phyloP scores from a whole-genome alignment of 2,888 invertebrate species.

The Acholoe squamosa region DNA sequence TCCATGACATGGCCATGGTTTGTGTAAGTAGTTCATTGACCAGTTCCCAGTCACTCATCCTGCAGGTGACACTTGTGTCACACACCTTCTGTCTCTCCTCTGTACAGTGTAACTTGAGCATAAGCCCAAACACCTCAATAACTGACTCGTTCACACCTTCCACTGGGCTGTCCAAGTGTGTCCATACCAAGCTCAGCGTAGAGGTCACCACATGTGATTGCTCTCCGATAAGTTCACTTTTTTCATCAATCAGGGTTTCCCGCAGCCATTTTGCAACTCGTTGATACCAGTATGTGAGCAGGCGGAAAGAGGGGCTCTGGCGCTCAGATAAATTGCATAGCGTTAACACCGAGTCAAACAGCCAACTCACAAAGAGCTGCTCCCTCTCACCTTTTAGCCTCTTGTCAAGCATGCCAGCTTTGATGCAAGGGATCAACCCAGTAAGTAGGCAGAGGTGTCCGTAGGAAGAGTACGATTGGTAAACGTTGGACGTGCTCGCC shows the following conservation, averaged over 20 bases:
- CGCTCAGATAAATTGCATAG: conserved; percentile 42
- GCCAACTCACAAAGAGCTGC: conserved; percentile 29
- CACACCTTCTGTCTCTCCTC: neutral
- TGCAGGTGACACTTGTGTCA: neutral
- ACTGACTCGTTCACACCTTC: conserved; percentile 78
- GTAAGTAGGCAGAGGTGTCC: conserved; percentile 43
- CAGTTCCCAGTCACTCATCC: neutral
- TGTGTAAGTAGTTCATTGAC: conserved; percentile 62
- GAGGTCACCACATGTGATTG: neutral
- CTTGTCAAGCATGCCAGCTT: neutral
- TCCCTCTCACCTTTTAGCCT: neutral
- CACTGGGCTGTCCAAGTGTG: conserved; percentile 80
- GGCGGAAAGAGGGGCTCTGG: conserved; percentile 64
- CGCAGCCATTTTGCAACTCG: neutral
- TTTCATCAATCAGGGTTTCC: neutral
- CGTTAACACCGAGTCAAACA: conserved; percentile 15
- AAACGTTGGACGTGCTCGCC: neutral
- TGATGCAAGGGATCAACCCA: conserved; percentile 54
- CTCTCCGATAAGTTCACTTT: neutral
- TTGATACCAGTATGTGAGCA: conserved; percentile 63
- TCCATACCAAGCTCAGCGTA: conserved; percentile 75
- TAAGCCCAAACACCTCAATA: conserved; percentile 71
- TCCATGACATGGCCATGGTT: conserved; percentile 74
- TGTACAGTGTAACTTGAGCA: neutral
- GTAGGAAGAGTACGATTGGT: neutral